A percentile compares a stretch with the other conserved stretches of the same genome.
phyloP scores from a whole-genome alignment of 2,888 invertebrate species.

The Tholera decimalis region DNA sequence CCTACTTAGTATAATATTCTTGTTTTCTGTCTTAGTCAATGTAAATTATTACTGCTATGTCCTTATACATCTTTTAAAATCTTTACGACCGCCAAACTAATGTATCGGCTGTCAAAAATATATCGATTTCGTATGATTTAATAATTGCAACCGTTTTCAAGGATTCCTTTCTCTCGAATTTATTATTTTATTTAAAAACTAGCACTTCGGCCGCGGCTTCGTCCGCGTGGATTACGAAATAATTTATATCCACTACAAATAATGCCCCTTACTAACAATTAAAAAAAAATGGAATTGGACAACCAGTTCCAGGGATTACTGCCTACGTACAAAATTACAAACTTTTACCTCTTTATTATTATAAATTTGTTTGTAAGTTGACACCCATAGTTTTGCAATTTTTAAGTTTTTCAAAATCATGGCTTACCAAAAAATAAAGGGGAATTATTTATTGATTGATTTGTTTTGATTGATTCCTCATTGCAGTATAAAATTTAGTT shows the following conservation, averaged over 20 bases:
- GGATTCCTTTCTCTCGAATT: conserved; percentile 54
- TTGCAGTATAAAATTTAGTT: conserved; percentile 3
- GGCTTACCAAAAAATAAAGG: conserved; percentile 7
- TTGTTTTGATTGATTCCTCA: conserved; percentile 25
- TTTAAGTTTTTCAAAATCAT: too few species aligned
- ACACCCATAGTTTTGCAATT: too few species aligned
- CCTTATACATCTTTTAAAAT: conserved; percentile 29
- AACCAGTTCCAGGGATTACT: too few species aligned
- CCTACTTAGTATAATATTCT: conserved; percentile 23
- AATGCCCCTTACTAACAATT: too few species aligned
- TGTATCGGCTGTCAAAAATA: conserved; percentile 44
- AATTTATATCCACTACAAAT: too few species aligned
- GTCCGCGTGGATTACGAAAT: too few species aligned
- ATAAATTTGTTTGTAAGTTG: too few species aligned
- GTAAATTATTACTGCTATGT: conserved; percentile 19
- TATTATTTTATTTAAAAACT: conserved; percentile 45
- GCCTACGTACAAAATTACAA: too few species aligned
- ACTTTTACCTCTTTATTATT: too few species aligned
- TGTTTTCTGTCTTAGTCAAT: conserved; percentile 15
- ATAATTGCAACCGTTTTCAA: conserved; percentile 52
- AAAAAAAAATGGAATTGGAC: too few species aligned
- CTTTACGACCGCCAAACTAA: conserved; percentile 36
- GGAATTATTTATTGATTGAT: conserved; percentile 3
- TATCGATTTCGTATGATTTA: conserved; percentile 50
- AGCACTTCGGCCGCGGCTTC: too few species aligned